Evolutionary conservation across 2,797 vertebrate species (phyloP).

Genomic region (Peromyscus eremicus): DNA sequence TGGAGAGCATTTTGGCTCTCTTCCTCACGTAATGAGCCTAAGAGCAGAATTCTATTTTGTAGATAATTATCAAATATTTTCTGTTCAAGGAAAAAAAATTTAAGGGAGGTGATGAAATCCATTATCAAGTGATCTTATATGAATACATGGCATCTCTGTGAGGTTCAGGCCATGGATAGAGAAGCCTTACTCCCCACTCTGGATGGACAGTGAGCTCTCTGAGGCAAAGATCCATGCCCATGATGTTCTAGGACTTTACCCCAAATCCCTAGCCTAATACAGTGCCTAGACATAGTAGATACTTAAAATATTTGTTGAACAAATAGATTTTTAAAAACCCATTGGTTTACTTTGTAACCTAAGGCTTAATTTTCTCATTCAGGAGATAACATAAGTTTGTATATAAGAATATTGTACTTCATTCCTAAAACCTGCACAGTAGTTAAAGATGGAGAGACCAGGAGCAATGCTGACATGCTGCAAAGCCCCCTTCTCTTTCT

Average conservation of each 20-base stretch:
- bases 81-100: neutral
- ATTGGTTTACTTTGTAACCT: neutral
- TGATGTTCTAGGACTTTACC: rapidly evolving
- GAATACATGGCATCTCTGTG: neutral
- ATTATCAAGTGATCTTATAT: slow-evolving; percentile 13
- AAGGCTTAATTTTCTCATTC: neutral
- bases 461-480: neutral
- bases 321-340: neutral
- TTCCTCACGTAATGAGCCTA: slow-evolving; percentile 50
- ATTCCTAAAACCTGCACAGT: neutral
- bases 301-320: neutral
- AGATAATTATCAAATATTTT: slow-evolving; percentile 40
- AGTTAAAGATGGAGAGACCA: neutral
- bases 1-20: neutral
- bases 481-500: neutral
- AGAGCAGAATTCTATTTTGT: slow-evolving; percentile 15
- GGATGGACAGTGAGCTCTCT: neutral
- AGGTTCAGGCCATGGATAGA: neutral
- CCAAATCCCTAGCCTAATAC: neutral
- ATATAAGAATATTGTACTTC: neutral
- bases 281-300: neutral
- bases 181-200: neutral
- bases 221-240: neutral
- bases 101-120: neutral
- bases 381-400: slow-evolving; percentile 17